A percentile compares a stretch with the other conserved stretches of the same genome.
Evolutionary conservation across 2,888 invertebrate genomes (phyloP).

Genomic region (Drosophila kanekoi): DNA sequence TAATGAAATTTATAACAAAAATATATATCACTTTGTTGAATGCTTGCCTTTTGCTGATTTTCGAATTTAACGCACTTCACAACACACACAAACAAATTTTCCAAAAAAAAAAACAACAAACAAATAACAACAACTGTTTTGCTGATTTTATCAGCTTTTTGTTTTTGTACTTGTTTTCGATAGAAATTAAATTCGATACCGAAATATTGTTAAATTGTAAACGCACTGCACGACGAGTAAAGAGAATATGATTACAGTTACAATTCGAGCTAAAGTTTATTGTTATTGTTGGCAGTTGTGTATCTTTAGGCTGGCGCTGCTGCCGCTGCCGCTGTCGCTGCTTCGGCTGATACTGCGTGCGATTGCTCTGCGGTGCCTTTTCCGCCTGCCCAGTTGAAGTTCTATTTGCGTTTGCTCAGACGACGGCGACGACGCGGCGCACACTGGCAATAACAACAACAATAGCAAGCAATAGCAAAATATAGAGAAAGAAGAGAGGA

Average conservation of each 20-base stretch:
- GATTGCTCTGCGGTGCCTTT: slow-evolving; percentile 37
- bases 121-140: slow-evolving; percentile 13
- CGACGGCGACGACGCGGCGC: slow-evolving; percentile 35
- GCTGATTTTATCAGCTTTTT: neutral
- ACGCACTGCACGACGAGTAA: slow-evolving; percentile 32
- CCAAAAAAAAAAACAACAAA: slow-evolving; percentile 14
- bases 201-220: slow-evolving; percentile 1
- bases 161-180: slow-evolving; percentile 1
- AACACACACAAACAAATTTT: slow-evolving; percentile 12
- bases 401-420: slow-evolving; percentile 77
- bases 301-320: slow-evolving; percentile 32
- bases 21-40: slow-evolving; percentile 15
- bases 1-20: neutral
- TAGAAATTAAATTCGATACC: slow-evolving; percentile 7
- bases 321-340: slow-evolving; percentile 6
- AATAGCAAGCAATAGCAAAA: slow-evolving; percentile 7
- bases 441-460: slow-evolving; percentile 27
- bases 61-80: slow-evolving; percentile 21
- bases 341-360: slow-evolving; percentile 14
- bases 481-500: slow-evolving; percentile 22
- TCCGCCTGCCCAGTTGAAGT: slow-evolving; percentile 58
- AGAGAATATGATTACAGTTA: slow-evolving; percentile 31
- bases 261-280: slow-evolving; percentile 16
- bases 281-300: slow-evolving; percentile 49
- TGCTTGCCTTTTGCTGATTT: slow-evolving; percentile 47